A percentile compares a stretch with the other conserved stretches of the same genome.
Evolutionary conservation across 2,888 invertebrate genomes (phyloP).

Genomic region (Drosophila meridiana): DNA sequence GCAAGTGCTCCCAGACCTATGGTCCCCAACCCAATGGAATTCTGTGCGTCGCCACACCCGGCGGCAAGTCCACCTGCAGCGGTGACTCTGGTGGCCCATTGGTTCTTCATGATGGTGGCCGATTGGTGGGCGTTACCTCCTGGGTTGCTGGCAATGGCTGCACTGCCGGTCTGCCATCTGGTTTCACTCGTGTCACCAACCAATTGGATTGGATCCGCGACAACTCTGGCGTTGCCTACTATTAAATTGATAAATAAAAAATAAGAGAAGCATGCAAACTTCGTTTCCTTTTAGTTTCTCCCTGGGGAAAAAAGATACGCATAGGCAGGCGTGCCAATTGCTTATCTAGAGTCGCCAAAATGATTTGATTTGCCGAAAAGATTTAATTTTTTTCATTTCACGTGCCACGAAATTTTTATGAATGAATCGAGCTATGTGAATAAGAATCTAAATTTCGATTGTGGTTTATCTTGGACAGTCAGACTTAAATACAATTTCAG

Average conservation of each 20-base stretch:
- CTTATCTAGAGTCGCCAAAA: background rate
- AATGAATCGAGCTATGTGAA: background rate
- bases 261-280: background rate
- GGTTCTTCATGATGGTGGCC: conserved; percentile 49
- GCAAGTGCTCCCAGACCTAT: conserved; percentile 44
- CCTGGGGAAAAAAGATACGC: background rate
- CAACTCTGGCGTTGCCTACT: conserved; percentile 62
- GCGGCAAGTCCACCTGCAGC: conserved; percentile 13
- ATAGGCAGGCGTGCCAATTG: background rate
- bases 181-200: conserved; percentile 58
- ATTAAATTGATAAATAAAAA: conserved; percentile 13
- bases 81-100: conserved; percentile 56
- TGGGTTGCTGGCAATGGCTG: conserved; percentile 37
- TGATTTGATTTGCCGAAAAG: no score
- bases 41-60: conserved; percentile 3
- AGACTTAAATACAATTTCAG: background rate
- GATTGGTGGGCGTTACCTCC: conserved; percentile 48
- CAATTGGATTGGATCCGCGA: conserved; percentile 67
- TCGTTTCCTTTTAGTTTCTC: background rate
- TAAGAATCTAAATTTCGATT: background rate
- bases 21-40: conserved; percentile 3
- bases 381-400: no score
- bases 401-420: background rate
- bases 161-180: conserved; percentile 49
- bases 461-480: background rate